Conservation (phyloP, 2,888 invertebrate species). For the Monochamus alternatus region DNA sequence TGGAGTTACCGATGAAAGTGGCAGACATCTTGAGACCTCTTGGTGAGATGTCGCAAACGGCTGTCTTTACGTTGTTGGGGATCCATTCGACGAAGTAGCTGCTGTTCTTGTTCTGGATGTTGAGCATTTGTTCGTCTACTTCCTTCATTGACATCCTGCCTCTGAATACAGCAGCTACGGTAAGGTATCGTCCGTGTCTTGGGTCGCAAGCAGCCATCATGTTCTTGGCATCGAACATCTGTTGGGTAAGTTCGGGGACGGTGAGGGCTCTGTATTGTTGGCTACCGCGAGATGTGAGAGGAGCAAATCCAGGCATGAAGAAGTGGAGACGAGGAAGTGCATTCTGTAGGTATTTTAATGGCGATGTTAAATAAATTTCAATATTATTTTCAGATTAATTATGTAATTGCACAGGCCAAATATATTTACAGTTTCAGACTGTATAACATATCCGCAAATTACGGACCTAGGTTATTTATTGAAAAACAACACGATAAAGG, state of each 20-base stretch:
- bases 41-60: conserved; percentile 94
- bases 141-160: conserved; percentile 94
- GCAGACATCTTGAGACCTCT: conserved; percentile 95
- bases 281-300: conserved; percentile 90
- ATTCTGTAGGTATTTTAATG: no score
- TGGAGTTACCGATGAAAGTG: conserved; percentile 94
- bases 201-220: conserved; percentile 98
- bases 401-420: no score
- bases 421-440: no score
- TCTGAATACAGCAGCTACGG: conserved; percentile 92
- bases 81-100: conserved; percentile 94
- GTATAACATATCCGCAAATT: no score
- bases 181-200: conserved; percentile 91
- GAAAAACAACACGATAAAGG: conserved; percentile 1
- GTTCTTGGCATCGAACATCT: conserved; percentile 96
- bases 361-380: no score
- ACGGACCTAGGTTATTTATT: not conserved
- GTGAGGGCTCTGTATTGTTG: conserved; percentile 93
- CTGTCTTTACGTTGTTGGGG: conserved; percentile 95
- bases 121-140: conserved; percentile 93
- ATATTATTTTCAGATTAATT: no score
- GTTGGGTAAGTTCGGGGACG: conserved; percentile 93
- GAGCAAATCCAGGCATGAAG: conserved; percentile 97
- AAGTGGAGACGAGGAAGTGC: conserved; percentile 96
- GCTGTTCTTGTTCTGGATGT: conserved; percentile 96